phyloP scores from a whole-genome alignment of 35 echinoderm and acorn worm species.

The Ptychodera flava region DNA sequence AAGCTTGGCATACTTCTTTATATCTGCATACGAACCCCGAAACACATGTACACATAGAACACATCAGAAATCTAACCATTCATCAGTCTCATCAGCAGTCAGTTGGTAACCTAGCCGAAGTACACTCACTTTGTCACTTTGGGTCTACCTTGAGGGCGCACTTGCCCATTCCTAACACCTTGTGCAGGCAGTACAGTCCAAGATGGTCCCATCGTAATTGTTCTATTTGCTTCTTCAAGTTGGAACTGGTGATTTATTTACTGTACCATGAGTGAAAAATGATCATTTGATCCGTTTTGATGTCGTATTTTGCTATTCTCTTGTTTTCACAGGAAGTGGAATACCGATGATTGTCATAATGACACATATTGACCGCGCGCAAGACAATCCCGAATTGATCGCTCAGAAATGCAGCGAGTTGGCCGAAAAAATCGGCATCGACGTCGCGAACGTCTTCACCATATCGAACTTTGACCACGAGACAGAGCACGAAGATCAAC shows the following conservation, averaged over 20 bases:
- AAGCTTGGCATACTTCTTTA: no score
- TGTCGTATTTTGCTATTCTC: neutral
- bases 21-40: no score
- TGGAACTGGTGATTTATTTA: no score
- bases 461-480: neutral
- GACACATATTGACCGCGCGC: neutral
- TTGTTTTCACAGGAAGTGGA: neutral
- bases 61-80: no score
- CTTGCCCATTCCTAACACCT: neutral
- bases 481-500: neutral
- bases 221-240: no score
- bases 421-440: neutral
- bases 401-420: neutral
- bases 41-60: no score
- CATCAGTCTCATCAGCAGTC: no score
- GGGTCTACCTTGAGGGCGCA: no score
- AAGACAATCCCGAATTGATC: neutral
- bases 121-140: no score
- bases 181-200: neutral
- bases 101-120: no score
- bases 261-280: neutral
- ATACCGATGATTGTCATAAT: neutral
- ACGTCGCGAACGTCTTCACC: neutral
- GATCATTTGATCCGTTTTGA: neutral
- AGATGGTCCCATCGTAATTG: neutral